Percentiles rank a stretch among this genome's conserved stretches.
Evolutionary conservation across 2,797 vertebrate genomes (phyloP).

Genomic region (Clarias fuscus): DNA sequence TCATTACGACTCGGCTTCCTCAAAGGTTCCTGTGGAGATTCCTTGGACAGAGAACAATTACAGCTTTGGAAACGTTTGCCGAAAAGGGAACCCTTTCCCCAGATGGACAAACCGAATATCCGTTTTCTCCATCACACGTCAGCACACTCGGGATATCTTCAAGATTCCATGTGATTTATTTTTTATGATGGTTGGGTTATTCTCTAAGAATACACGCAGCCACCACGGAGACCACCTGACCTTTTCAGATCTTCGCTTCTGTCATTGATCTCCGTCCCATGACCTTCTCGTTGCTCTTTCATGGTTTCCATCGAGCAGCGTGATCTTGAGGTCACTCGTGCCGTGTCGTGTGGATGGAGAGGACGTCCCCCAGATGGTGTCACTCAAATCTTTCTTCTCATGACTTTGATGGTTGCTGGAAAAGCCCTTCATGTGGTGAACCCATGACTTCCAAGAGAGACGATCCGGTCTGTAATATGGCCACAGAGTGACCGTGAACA

Average conservation of each 20-base stretch:
- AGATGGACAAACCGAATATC: background rate
- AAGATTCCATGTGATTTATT: background rate
- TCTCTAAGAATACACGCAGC: background rate
- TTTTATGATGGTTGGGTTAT: background rate
- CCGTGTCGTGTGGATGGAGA: constrained; percentile 33
- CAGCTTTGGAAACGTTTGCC: constrained; percentile 6
- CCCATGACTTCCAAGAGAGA: constrained; percentile 70
- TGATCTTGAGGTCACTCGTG: constrained; percentile 55
- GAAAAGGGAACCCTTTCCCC: background rate
- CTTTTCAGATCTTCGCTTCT: background rate
- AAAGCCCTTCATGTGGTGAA: constrained; percentile 70
- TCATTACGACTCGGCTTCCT: constrained; percentile 20
- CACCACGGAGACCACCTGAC: background rate
- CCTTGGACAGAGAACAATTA: background rate
- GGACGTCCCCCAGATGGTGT: constrained; percentile 54
- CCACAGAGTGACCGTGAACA: constrained; percentile 68
- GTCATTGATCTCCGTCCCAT: background rate
- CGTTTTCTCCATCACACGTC: background rate
- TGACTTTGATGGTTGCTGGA: constrained; percentile 62
- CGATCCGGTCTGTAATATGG: constrained; percentile 61
- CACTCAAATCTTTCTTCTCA: constrained; percentile 54
- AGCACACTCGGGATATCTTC: background rate
- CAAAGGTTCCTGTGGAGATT: constrained; percentile 16
- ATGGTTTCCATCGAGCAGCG: constrained; percentile 52
- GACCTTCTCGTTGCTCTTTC: constrained; percentile 47